Evolutionary conservation across 2,888 invertebrate genomes (phyloP), one percentile per base, ranked within the genome.

Genomic region (Pogonocherus hispidulus): DNA sequence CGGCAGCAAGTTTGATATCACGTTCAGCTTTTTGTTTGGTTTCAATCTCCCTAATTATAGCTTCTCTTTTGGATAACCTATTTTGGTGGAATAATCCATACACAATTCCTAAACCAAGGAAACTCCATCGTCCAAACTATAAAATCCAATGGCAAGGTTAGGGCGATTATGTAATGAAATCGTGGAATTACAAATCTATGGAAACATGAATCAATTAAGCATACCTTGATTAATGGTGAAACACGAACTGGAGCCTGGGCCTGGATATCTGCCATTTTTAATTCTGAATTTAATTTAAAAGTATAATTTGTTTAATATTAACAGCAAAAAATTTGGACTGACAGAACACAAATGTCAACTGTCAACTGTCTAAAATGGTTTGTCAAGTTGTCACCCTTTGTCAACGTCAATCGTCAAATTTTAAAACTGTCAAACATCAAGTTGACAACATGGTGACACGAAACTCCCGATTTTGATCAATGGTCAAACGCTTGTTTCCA

Each of bases 81-180:
- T 82, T 90, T 75, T 94, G 92, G 83, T 93, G 90, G 83, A 91
- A 90, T 0, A 91, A 89, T 57, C 95, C 96, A 76, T 94, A 96
- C 0, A 90, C 81, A 72, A 96, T 86, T 27, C 95, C 95, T 0
- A 89, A 87, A 0, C 89, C 83, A 2, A 96, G 88, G 80, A 95
- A 88, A 64, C 92, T 91, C 94, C 95, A 96, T 82, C 96, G 89
- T 67, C 91, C 91, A 80, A 94, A 94, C 94, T 94, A 27, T 5
- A 8, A 27, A 27, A 27, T 27, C 27, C 8, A 27, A 27, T 27
- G 27, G 27, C 47, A 35, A 63, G 72, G 71, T 73, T 76, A 75
- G 32, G 22, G 22, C 23, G 41, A 63, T 76, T 76, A 77, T 72
- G 73, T 73, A 76, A 75, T 64, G 16, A 59, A 35, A 55, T 19